phyloP scores from a whole-genome alignment of 2,888 invertebrate genomes.

The Lochmaea crataegi region DNA sequence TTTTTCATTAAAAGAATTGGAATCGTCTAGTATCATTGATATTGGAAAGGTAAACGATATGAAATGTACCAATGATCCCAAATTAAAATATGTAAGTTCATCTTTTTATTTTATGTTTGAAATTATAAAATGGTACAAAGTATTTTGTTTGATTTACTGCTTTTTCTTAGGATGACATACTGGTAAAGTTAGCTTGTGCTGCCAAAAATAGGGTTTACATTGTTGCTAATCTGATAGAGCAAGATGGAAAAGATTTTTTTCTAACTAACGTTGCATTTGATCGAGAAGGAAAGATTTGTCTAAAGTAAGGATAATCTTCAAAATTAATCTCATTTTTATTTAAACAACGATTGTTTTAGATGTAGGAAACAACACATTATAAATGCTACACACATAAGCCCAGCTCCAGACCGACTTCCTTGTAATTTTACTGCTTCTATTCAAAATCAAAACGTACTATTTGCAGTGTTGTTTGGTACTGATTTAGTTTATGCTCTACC shows the following conservation, averaged over 20 bases:
- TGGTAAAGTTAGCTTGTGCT: slow-evolving; percentile 30
- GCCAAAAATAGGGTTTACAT: slow-evolving; percentile 32
- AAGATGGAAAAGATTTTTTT: slow-evolving; percentile 9
- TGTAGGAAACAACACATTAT: slow-evolving; percentile 33
- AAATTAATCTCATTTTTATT: background rate
- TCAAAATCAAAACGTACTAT: slow-evolving; percentile 20
- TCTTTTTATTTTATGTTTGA: background rate
- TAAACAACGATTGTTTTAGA: slow-evolving; percentile 16
- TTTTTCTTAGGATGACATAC: slow-evolving; percentile 22
- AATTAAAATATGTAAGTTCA: background rate
- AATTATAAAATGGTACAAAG: background rate
- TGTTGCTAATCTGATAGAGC: slow-evolving; percentile 34
- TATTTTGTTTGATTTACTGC: background rate
- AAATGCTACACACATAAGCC: slow-evolving; percentile 14
- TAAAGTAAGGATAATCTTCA: slow-evolving; percentile 28
- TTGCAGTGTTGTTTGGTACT: slow-evolving; percentile 36
- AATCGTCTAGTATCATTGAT: slow-evolving; percentile 1
- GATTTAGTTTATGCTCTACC: slow-evolving; percentile 27
- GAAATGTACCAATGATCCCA: slow-evolving; percentile 7
- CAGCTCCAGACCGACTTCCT: slow-evolving; percentile 1
- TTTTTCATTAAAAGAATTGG: background rate
- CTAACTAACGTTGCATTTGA: slow-evolving; percentile 32
- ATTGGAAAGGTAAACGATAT: slow-evolving; percentile 18
- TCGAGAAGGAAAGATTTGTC: slow-evolving; percentile 21
- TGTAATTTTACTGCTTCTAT: slow-evolving; percentile 37